Evolutionary conservation across 2,888 invertebrate genomes (phyloP).

Genomic region (Prosapia bicincta): DNA sequence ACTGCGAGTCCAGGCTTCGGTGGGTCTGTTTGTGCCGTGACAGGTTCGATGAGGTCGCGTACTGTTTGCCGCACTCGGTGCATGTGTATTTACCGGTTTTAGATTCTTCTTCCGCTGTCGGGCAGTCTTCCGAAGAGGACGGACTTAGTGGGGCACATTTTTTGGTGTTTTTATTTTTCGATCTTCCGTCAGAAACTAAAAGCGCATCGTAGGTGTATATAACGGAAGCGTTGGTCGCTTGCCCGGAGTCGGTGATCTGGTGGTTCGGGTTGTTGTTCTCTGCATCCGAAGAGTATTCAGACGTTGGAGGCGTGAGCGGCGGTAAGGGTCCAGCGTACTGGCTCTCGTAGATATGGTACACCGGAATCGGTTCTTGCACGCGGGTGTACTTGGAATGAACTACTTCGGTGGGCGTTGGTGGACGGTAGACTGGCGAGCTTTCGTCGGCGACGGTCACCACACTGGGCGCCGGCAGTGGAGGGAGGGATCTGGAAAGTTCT

Average conservation of each 20-base stretch:
- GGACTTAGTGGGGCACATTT: conserved; percentile 39
- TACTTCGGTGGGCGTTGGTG: conserved; percentile 30
- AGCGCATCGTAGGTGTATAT: conserved; percentile 57
- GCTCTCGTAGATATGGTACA: conserved; percentile 37
- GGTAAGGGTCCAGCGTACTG: conserved; percentile 43
- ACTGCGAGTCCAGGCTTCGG: conserved; percentile 86
- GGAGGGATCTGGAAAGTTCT: conserved; percentile 42
- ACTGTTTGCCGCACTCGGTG: conserved; percentile 86
- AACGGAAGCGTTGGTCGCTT: conserved; percentile 44
- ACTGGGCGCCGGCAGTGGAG: conserved; percentile 46
- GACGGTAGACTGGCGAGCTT: conserved; percentile 28
- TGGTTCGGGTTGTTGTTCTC: conserved; percentile 58
- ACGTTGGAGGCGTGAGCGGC: conserved; percentile 62
- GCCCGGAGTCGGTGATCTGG: conserved; percentile 41
- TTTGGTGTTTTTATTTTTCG: conserved; percentile 47
- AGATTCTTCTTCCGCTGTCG: conserved; percentile 30
- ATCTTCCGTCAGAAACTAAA: conserved; percentile 60
- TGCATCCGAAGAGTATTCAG: conserved; percentile 68
- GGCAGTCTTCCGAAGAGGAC: conserved; percentile 38
- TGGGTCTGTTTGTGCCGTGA: conserved; percentile 91
- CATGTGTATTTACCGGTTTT: conserved; percentile 61
- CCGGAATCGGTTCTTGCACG: conserved; percentile 33
- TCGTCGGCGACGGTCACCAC: conserved; percentile 18
- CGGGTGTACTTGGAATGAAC: conserved; percentile 19
- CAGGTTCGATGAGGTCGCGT: conserved; percentile 86